phyloP scores from a whole-genome alignment of 2,113 vertebrate species.

The Nyctereutes procyonoides region DNA sequence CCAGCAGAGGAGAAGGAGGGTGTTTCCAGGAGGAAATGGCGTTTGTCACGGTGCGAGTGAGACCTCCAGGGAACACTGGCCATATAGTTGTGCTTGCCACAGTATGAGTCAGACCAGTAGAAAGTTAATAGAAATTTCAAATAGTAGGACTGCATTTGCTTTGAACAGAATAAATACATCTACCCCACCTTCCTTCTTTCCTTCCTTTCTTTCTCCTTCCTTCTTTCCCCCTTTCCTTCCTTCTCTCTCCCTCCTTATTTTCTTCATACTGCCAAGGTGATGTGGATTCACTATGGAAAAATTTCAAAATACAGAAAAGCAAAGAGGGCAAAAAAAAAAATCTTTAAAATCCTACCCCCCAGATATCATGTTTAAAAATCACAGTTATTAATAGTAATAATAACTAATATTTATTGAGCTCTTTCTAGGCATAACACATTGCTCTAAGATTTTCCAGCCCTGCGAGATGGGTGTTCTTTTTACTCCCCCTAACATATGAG shows the following conservation, averaged over 20 bases:
- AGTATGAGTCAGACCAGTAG: neutral
- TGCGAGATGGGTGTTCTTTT: neutral
- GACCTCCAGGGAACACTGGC: neutral
- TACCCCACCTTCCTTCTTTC: neutral
- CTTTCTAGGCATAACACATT: conserved; percentile 16
- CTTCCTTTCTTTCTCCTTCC: neutral
- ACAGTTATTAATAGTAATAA: conserved; percentile 7
- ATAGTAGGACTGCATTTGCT: neutral
- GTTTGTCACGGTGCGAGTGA: neutral
- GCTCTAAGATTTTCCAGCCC: neutral
- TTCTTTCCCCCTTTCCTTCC: no score
- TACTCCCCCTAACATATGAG: neutral
- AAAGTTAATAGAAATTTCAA: neutral
- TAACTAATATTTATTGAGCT: neutral
- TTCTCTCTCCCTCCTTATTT: neutral
- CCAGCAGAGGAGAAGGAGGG: neutral
- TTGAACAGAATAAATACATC: neutral
- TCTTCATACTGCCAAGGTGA: conserved; percentile 44
- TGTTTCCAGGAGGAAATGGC: neutral
- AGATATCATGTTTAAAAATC: conserved; percentile 4
- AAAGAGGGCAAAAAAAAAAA: conserved; percentile 29
- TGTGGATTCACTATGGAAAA: neutral
- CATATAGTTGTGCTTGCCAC: rapidly evolving
- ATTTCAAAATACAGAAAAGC: conserved; percentile 16
- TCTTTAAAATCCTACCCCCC: neutral